phyloP scores from a whole-genome alignment of 2,113 vertebrate species.

The Saccopteryx leptura region DNA sequence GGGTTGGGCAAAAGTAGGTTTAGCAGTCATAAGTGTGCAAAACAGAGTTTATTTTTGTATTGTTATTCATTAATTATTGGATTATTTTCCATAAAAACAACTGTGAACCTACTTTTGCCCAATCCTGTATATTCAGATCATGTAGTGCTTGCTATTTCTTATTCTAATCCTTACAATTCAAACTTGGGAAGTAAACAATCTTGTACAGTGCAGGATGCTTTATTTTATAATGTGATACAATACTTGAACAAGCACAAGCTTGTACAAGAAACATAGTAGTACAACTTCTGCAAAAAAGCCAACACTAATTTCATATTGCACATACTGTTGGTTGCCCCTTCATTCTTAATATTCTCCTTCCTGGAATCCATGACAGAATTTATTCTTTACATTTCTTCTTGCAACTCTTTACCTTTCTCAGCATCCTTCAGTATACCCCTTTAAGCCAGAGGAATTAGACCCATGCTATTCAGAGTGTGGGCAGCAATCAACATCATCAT shows the following conservation, averaged over 20 bases:
- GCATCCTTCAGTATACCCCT: neutral
- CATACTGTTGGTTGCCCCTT: neutral
- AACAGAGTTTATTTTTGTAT: neutral
- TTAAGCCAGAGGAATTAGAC: neutral
- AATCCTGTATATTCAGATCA: neutral
- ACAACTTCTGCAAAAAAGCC: neutral
- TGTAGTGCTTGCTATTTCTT: neutral
- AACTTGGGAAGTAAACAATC: neutral
- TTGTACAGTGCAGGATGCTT: neutral
- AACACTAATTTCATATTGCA: neutral
- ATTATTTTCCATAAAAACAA: neutral
- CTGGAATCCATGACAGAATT: neutral
- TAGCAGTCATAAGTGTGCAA: neutral
- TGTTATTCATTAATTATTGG: neutral
- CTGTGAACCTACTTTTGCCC: neutral
- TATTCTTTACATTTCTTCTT: neutral
- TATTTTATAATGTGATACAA: slow-evolving; percentile 11
- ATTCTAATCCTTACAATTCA: neutral
- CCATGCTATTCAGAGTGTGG: neutral
- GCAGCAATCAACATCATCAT: neutral
- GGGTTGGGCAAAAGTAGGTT: neutral
- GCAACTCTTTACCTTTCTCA: neutral
- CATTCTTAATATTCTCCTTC: neutral
- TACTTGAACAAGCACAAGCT: neutral
- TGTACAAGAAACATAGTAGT: neutral